Percentiles rank a stretch among this genome's conserved stretches.
phyloP scores from a whole-genome alignment of 2,113 vertebrate genomes.

The Fregata magnificens region DNA sequence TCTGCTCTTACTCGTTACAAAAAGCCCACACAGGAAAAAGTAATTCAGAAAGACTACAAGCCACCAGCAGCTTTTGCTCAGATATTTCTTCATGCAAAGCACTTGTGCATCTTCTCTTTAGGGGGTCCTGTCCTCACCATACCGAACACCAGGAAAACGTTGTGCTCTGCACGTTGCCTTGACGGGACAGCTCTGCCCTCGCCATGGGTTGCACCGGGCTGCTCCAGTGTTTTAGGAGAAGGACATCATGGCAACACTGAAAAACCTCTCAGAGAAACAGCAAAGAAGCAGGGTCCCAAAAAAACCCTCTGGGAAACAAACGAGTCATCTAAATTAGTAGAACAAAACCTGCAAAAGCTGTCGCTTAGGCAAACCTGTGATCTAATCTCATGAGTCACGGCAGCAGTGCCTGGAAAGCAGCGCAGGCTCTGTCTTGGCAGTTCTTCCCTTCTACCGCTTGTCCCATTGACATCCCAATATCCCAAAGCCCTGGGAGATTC shows the following conservation, averaged over 20 bases:
- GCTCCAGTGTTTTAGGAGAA: background rate
- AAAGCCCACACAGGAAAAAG: background rate
- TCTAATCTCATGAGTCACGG: background rate
- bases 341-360: background rate
- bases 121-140: background rate
- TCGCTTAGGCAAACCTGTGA: background rate
- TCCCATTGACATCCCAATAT: background rate
- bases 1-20: background rate
- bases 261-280: background rate
- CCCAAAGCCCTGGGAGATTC: background rate
- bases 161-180: background rate
- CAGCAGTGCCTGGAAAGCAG: slow-evolving; percentile 39
- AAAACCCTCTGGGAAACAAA: background rate
- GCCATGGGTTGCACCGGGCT: fast-evolving
- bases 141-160: fast-evolving
- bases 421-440: background rate
- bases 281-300: background rate
- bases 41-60: background rate
- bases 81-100: background rate
- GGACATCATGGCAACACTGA: fast-evolving
- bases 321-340: background rate
- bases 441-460: background rate
- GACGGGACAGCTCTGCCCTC: background rate
- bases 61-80: background rate
- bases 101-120: background rate